These are phyloP conservation scores for Darevskia nairensis DNA, from an alignment of 2,797 vertebrate genomes.

Conservation along the genomic window DNA sequence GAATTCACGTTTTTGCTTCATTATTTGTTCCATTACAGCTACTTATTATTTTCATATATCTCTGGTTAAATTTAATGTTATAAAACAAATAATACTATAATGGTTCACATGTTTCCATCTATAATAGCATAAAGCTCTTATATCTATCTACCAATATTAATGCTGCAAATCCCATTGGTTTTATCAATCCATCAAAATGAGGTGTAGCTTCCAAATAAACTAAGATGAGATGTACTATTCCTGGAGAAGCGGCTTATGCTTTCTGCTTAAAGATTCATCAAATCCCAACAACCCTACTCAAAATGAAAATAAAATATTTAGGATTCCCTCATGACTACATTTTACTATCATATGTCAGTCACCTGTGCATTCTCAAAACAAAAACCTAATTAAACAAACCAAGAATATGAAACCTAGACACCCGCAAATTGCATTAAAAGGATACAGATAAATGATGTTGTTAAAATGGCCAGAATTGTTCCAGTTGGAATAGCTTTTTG, in stretches of 20 bases:
- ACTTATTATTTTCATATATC: background rate
- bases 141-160: background rate
- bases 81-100: background rate
- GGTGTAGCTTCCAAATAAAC: background rate
- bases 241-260: background rate
- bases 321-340: background rate
- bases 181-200: background rate
- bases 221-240: background rate
- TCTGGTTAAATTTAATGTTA: background rate
- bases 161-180: background rate
- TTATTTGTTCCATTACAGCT: background rate
- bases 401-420: background rate
- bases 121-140: background rate
- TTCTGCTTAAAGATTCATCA: background rate
- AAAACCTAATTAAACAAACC: background rate
- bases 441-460: slow-evolving; percentile 96
- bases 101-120: background rate
- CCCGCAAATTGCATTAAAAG: slow-evolving; percentile 63
- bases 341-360: background rate
- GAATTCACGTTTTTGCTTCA: slow-evolving; percentile 9
- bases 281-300: background rate
- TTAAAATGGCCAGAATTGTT: slow-evolving; percentile 93
- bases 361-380: background rate
- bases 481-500: slow-evolving; percentile 96
- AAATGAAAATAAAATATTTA: slow-evolving; percentile 6